Evolutionary conservation across 92 coral and sea anemone genomes (phyloP).

Genomic region (Siderastrea siderea): DNA sequence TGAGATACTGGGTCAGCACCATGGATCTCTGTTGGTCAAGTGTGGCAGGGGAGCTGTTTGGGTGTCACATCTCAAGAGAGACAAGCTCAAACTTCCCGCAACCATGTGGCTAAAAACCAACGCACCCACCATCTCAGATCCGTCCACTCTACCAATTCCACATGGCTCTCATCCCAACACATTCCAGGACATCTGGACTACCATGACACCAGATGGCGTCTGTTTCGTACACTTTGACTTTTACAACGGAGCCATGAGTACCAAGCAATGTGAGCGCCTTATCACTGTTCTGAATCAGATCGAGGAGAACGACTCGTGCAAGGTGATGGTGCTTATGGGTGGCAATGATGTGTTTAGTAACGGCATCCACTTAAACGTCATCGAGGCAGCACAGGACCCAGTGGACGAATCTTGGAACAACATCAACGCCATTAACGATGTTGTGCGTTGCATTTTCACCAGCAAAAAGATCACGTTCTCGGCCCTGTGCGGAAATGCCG

Average conservation of each 20-base stretch:
- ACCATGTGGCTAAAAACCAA: conserved; percentile 59
- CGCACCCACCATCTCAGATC: conserved; percentile 30
- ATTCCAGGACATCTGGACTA: conserved; percentile 83
- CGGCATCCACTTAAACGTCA: conserved; percentile 82
- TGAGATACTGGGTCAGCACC: conserved; percentile 74
- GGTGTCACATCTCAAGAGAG: conserved; percentile 80
- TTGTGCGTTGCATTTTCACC: conserved; percentile 69
- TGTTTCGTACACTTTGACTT: conserved; percentile 80
- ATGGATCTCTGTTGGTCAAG: conserved; percentile 77
- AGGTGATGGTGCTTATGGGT: conserved; percentile 81
- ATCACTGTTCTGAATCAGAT: conserved; percentile 36
- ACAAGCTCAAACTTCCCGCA: conserved; percentile 84
- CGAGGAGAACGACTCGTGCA: conserved; percentile 67
- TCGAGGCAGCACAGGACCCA: conserved; percentile 72
- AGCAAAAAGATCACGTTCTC: conserved; percentile 79
- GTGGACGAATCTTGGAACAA: conserved; percentile 76
- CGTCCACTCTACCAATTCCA: conserved; percentile 34
- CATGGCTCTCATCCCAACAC: conserved; percentile 57
- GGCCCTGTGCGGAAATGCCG: conserved; percentile 85
- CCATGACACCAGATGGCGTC: conserved; percentile 77
- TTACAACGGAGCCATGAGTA: conserved; percentile 88
- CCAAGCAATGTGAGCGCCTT: conserved; percentile 78
- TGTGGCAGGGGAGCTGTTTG: conserved; percentile 80
- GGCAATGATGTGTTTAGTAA: conserved; percentile 84
- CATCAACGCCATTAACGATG: conserved; percentile 86